phyloP scores from a whole-genome alignment of 2,888 invertebrate species.

The Melitaea athalia region DNA sequence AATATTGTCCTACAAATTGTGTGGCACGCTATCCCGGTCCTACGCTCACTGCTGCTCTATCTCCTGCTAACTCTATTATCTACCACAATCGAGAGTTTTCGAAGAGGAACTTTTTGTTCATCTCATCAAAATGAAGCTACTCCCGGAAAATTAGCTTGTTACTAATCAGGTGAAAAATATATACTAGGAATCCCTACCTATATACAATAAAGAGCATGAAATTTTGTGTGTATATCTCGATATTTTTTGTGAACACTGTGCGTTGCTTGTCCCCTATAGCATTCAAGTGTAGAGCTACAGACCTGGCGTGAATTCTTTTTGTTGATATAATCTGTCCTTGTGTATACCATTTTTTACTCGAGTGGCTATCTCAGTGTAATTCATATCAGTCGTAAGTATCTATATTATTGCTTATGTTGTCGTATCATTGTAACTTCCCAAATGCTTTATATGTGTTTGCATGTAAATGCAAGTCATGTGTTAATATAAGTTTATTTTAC shows the following conservation, averaged over 20 bases:
- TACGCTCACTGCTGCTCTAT: too few relatives aligned
- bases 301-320: slow-evolving; percentile 52
- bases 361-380: slow-evolving; percentile 8
- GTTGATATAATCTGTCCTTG: slow-evolving; percentile 37
- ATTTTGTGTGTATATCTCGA: slow-evolving; percentile 40
- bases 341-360: slow-evolving; percentile 28
- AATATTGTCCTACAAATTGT: too few relatives aligned
- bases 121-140: too few relatives aligned
- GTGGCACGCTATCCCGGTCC: too few relatives aligned
- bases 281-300: slow-evolving; percentile 73
- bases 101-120: too few relatives aligned
- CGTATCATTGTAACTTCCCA: slow-evolving; percentile 27
- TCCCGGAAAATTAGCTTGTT: too few relatives aligned
- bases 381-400: slow-evolving; percentile 22
- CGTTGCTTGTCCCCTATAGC: slow-evolving; percentile 71
- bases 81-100: too few relatives aligned
- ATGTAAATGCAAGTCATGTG: slow-evolving; percentile 27
- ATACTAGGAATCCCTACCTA: too few relatives aligned
- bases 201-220: slow-evolving; percentile 30
- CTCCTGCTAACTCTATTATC: too few relatives aligned
- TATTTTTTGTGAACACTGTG: slow-evolving; percentile 60
- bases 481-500: slow-evolving; percentile 15
- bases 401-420: slow-evolving; percentile 27
- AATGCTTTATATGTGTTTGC: slow-evolving; percentile 37
- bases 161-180: too few relatives aligned